Base-by-base conservation (phyloP, 2,888 invertebrate species). In the Dioctria rufipes region DNA sequence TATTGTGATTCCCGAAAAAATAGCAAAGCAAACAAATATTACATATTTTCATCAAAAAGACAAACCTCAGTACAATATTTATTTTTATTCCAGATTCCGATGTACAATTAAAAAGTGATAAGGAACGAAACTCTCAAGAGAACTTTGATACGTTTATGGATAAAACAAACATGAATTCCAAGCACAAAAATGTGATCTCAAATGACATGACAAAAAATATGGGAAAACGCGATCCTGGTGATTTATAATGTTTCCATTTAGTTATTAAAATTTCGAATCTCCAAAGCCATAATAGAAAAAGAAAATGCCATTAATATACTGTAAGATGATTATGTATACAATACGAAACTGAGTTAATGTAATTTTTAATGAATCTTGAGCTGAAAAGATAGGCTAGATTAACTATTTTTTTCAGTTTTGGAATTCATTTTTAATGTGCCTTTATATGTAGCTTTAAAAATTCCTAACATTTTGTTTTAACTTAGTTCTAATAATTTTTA, bases 101-200 rank as follows among this genome's bases (percentile, higher is more conserved):
- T 49, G 77, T 46, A 46, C 77, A 77, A 43, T 46, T 77, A 5
- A 77, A 77, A 63, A 77, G 77, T 63, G 77, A 77, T 46, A 61
- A 77, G 13, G 77, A 77, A 11, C 61, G 77, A 25, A 39, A 58
- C 6, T 63, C n/a, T 46, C 46, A 46, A 49, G n/a, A 49, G 8
- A 13, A 2, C 39, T 49, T 77, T 49, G 37, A 77, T n/a, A 8
- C 46, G 0, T 46, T 63, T 5, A 63, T 77, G 46, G 63, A 77
- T 6, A 63, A 77, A 25, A 60, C 43, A 5, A 63, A 46, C 13
- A 49, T 77, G 43, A 77, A 77, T 58, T 42, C 66, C 3, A 67
- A 78, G 43, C 54, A 78, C 40, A 49, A 78, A 49, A 78, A 78
- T 54, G 40, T 66, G 39, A 54, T 78, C 42, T 49, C 63, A 54